phyloP scores from a whole-genome alignment of 2,888 invertebrate genomes.

The Pocota personata region DNA sequence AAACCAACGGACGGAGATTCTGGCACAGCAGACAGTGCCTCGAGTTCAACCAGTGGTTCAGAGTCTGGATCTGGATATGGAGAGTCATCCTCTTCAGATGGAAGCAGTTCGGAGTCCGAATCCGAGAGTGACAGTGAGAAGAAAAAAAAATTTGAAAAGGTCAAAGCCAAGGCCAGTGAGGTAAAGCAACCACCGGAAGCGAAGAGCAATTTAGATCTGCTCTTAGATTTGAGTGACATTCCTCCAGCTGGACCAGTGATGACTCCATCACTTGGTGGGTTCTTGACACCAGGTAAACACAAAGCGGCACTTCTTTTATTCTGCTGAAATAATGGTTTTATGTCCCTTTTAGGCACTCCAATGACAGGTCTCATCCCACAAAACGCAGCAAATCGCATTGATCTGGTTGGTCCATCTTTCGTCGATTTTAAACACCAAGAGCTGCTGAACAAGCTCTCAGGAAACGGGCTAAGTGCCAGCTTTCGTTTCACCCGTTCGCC shows the following conservation, averaged over 20 bases:
- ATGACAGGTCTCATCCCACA: slow-evolving; percentile 76
- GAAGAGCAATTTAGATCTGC: slow-evolving; percentile 90
- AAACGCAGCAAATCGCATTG: slow-evolving; percentile 81
- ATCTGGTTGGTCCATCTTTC: slow-evolving; percentile 85
- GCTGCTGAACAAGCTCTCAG: slow-evolving; percentile 88
- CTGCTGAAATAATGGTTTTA: not conserved
- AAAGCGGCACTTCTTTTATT: not conserved
- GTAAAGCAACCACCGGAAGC: slow-evolving; percentile 73
- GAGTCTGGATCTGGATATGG: slow-evolving; percentile 57
- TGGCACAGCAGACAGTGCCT: slow-evolving; percentile 79
- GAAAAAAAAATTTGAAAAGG: slow-evolving; percentile 70
- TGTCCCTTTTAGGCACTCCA: slow-evolving; percentile 76
- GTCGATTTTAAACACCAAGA: slow-evolving; percentile 86
- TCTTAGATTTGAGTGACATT: slow-evolving; percentile 91
- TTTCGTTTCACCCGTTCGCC: slow-evolving; percentile 91
- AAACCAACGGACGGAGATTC: slow-evolving; percentile 65
- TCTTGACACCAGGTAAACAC: slow-evolving; percentile 86
- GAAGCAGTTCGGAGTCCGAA: slow-evolving; percentile 62
- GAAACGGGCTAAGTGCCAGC: slow-evolving; percentile 86
- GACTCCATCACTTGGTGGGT: slow-evolving; percentile 92
- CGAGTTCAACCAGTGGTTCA: slow-evolving; percentile 68
- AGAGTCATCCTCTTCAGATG: slow-evolving; percentile 54
- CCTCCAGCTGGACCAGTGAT: slow-evolving; percentile 87
- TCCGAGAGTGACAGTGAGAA: slow-evolving; percentile 79
- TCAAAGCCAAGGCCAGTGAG: slow-evolving; percentile 65